Evolutionary conservation across 35 echinoderm and acorn worm species (phyloP).

Genomic region (Ophiothrix spiculata): DNA sequence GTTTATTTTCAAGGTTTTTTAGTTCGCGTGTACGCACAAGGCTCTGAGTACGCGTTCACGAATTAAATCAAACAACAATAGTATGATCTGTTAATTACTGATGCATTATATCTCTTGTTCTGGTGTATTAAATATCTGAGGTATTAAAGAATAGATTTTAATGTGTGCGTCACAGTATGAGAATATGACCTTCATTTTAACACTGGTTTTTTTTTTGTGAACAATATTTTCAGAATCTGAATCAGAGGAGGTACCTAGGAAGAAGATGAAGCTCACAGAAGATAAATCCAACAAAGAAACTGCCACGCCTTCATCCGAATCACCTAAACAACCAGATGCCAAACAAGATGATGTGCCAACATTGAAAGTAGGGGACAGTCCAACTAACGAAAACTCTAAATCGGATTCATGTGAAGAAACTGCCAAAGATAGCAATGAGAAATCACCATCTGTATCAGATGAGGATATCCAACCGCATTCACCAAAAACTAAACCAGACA

Average conservation of each 20-base stretch:
- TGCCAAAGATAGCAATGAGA: background rate
- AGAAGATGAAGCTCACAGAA: constrained; percentile 1
- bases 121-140: too few species aligned
- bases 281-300: background rate
- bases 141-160: too few species aligned
- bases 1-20: too few species aligned
- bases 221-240: background rate
- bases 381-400: background rate
- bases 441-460: background rate
- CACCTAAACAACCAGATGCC: background rate
- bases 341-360: background rate
- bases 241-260: background rate
- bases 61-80: too few species aligned
- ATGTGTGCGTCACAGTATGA: too few species aligned
- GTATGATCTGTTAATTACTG: too few species aligned
- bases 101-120: too few species aligned
- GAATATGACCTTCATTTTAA: too few species aligned
- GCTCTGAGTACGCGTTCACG: too few species aligned
- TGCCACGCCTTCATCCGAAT: constrained; percentile 10
- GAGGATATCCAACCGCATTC: background rate
- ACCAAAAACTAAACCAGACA: background rate
- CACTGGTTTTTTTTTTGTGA: too few species aligned
- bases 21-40: too few species aligned
- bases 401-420: background rate
- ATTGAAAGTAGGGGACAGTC: background rate